These are phyloP conservation scores for Hirtodrosophila trivittata DNA, from an alignment of 2,888 invertebrate species.

Conservation along the genomic window DNA sequence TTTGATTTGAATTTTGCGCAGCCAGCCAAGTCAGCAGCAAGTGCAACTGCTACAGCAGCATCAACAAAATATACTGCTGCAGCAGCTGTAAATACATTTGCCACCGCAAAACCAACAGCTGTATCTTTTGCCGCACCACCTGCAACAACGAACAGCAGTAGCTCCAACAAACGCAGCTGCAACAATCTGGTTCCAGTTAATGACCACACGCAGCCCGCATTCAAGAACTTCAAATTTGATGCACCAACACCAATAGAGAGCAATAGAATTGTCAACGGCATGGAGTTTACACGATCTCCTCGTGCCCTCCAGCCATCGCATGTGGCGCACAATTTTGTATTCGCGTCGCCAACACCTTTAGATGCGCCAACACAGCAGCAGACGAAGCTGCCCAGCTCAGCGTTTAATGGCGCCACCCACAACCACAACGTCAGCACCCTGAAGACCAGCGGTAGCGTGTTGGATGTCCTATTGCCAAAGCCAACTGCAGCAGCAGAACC, in stretches of 20 bases:
- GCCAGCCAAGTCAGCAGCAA: constrained; percentile 38
- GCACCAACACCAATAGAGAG: constrained; percentile 77
- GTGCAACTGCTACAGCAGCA: not conserved
- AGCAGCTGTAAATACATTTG: not conserved
- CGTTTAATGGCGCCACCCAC: constrained; percentile 72
- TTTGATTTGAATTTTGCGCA: constrained; percentile 78
- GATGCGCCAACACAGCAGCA: not conserved
- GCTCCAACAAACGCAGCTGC: constrained; percentile 6
- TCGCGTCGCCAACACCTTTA: constrained; percentile 85
- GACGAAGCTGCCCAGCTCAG: constrained; percentile 51
- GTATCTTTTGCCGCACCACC: too few relatives aligned
- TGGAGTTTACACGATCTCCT: too few relatives aligned
- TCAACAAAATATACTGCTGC: not conserved
- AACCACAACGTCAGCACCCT: constrained; percentile 5
- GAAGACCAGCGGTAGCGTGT: constrained; percentile 81
- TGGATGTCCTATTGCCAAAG: constrained; percentile 79
- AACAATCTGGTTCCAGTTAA: constrained; percentile 3
- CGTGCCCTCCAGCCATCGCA: constrained; percentile 52
- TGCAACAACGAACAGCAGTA: constrained; percentile 2
- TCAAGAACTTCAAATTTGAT: constrained; percentile 83
- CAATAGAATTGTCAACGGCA: too few relatives aligned
- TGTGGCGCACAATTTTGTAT: constrained; percentile 85
- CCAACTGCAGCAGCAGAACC: constrained; percentile 20
- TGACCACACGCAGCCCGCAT: too few relatives aligned
- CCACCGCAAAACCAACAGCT: not conserved